Evolutionary conservation across 2,888 invertebrate genomes (phyloP).

Genomic region (Belgica antarctica): DNA sequence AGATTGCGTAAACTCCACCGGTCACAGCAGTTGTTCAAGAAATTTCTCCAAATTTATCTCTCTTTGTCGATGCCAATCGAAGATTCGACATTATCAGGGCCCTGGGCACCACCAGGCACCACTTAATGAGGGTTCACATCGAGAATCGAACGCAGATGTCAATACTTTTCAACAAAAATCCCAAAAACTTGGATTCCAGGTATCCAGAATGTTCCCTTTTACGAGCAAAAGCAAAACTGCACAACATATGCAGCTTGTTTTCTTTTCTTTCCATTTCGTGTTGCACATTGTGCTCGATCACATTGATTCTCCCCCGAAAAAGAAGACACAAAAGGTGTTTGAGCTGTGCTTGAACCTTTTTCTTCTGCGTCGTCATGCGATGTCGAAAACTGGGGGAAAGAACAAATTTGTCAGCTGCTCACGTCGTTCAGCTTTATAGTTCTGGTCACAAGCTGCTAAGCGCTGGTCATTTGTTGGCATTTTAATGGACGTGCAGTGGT

Average conservation of each 20-base stretch:
- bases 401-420: constrained; percentile 39
- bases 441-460: background rate
- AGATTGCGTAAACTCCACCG: no score
- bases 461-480: background rate
- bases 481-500: background rate
- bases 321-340: constrained; percentile 40
- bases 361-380: background rate
- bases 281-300: constrained; percentile 20
- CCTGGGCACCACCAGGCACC: background rate
- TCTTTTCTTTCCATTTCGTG: constrained; percentile 14
- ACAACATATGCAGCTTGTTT: constrained; percentile 42
- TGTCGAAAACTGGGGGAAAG: constrained; percentile 25
- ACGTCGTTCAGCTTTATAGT: background rate
- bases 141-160: constrained; percentile 41
- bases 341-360: constrained; percentile 16
- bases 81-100: no score
- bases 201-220: constrained; percentile 2
- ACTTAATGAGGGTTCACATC: background rate
- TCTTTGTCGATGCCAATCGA: no score
- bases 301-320: constrained; percentile 26
- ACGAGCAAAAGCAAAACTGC: constrained; percentile 27
- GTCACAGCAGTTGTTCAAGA: no score
- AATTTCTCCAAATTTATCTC: no score
- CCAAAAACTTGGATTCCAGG: constrained; percentile 22
- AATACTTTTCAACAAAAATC: constrained; percentile 5